Conservation (phyloP, 2,113 vertebrate genomes). For the Paratilapia polleni region DNA sequence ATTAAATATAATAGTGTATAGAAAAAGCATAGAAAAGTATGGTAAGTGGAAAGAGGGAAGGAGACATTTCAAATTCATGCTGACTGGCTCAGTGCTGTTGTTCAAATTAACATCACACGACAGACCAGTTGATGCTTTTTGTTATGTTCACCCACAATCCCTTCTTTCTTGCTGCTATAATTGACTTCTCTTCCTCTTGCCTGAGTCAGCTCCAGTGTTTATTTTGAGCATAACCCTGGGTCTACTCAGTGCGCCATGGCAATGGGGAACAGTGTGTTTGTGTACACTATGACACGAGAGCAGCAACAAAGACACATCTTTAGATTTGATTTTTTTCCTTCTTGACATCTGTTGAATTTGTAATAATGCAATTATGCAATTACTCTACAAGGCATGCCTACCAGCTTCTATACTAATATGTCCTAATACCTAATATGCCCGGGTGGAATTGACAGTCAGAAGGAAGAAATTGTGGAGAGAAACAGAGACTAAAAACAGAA, state of each 20-base stretch:
- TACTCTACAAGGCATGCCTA: too few species aligned
- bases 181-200: conserved; percentile 15
- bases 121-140: background rate
- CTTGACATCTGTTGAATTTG: background rate
- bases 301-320: background rate
- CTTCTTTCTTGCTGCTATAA: background rate
- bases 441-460: too few species aligned
- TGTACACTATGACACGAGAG: background rate
- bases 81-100: background rate
- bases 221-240: conserved; percentile 15
- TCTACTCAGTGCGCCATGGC: conserved; percentile 30
- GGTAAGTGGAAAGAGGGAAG: background rate
- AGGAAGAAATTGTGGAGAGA: background rate
- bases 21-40: too few species aligned
- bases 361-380: too few species aligned
- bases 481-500: too few species aligned
- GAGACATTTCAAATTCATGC: background rate
- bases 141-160: conserved; percentile 10
- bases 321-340: background rate
- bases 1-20: background rate
- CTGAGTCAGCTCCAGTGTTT: conserved; percentile 30
- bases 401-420: too few species aligned
- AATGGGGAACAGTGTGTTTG: conserved; percentile 37
- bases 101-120: background rate
- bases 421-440: too few species aligned